phyloP scores from a whole-genome alignment of 2,888 invertebrate genomes.

The Metalampra italica region DNA sequence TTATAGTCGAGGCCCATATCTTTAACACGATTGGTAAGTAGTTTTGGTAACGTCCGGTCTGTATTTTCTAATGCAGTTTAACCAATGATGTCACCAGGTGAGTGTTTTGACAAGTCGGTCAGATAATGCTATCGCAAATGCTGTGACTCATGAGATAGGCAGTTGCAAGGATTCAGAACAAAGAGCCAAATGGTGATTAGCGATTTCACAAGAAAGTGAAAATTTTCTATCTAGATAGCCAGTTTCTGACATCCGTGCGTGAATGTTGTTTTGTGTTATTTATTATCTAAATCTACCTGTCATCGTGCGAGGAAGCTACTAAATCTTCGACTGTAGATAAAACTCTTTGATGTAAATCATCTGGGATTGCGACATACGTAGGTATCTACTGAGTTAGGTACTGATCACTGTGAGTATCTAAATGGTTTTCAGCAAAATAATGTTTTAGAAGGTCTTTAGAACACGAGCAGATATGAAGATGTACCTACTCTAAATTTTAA shows the following conservation, averaged over 20 bases:
- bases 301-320: neutral
- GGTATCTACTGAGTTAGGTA: neutral
- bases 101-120: constrained; percentile 42
- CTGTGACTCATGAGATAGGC: constrained; percentile 39
- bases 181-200: constrained; percentile 17
- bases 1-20: no score
- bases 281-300: neutral
- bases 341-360: no score
- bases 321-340: no score
- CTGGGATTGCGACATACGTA: neutral
- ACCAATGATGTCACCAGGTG: constrained; percentile 48
- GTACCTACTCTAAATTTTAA: no score
- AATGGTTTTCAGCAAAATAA: no score
- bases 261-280: neutral
- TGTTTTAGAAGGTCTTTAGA: no score
- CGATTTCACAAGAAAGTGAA: constrained; percentile 7
- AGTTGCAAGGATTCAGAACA: constrained; percentile 31
- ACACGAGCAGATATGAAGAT: no score
- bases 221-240: neutral
- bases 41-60: no score
- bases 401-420: no score
- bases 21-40: no score
- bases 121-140: constrained; percentile 53
- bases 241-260: neutral
- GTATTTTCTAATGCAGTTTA: no score